Percentiles rank a stretch among this genome's conserved stretches.
These are phyloP conservation scores for Podargus strigoides DNA, from an alignment of 2,797 vertebrate genomes.

Conservation along the genomic window DNA sequence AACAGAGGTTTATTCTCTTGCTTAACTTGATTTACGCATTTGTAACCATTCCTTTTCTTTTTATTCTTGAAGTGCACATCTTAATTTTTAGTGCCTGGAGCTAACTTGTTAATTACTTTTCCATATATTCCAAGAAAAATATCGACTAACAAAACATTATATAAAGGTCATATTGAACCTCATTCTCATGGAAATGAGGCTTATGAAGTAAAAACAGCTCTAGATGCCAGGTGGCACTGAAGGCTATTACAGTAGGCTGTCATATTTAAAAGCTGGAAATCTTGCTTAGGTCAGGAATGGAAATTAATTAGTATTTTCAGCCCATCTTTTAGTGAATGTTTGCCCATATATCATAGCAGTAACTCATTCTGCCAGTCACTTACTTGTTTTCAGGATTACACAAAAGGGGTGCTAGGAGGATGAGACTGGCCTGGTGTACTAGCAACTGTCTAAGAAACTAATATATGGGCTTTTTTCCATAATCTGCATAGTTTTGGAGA, in stretches of 20 bases:
- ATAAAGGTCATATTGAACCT: conserved; percentile 5
- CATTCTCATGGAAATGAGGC: conserved; percentile 14
- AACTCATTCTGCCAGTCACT: neutral
- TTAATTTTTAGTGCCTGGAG: conserved; percentile 5
- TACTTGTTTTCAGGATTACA: neutral
- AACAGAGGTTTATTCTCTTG: neutral
- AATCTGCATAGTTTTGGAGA: neutral
- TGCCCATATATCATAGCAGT: neutral
- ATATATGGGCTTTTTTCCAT: neutral
- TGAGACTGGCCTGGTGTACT: neutral
- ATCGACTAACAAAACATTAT: conserved; percentile 16
- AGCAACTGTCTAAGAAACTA: neutral
- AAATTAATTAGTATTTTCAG: conserved; percentile 26
- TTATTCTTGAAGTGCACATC: neutral
- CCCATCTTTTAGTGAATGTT: neutral
- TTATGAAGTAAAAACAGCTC: conserved; percentile 14
- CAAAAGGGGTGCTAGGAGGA: neutral
- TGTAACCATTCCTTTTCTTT: neutral
- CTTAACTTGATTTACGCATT: neutral
- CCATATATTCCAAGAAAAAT: conserved; percentile 22
- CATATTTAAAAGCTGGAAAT: conserved; percentile 6
- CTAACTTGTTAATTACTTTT: conserved; percentile 59
- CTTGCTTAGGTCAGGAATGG: neutral
- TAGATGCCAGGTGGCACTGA: conserved; percentile 16
- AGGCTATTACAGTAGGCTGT: neutral